Percentiles rank a stretch among this genome's conserved stretches.
These are phyloP conservation scores for Labrus mixtus DNA, from an alignment of 2,113 vertebrate species.

Conservation along the genomic window DNA sequence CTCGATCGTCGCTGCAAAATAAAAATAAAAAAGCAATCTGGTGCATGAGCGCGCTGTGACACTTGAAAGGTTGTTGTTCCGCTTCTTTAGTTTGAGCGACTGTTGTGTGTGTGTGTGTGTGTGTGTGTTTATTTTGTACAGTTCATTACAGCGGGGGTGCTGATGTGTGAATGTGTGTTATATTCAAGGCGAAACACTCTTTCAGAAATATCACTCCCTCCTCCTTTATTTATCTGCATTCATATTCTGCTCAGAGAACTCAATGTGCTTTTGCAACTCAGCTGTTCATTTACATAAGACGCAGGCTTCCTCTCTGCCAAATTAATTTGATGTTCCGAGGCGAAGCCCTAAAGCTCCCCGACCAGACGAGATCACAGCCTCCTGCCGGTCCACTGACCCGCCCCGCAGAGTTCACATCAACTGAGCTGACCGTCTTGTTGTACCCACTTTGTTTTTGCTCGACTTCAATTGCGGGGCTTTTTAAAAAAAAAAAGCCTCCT, in stretches of 20 bases:
- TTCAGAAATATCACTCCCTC: constrained; percentile 30
- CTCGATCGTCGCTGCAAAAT: background rate
- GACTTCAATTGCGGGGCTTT: constrained; percentile 11
- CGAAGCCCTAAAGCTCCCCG: constrained; percentile 17
- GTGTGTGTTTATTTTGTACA: background rate
- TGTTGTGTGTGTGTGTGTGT: background rate
- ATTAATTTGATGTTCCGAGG: constrained; percentile 50
- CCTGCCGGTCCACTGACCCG: background rate
- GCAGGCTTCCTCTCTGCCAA: constrained; percentile 44
- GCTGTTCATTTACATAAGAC: constrained; percentile 69
- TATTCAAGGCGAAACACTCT: background rate
- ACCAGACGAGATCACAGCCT: constrained; percentile 2
- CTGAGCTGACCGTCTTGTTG: constrained; percentile 1
- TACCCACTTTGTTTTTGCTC: constrained; percentile 1
- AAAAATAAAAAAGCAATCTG: constrained; percentile 30
- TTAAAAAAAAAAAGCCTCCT: constrained; percentile 1
- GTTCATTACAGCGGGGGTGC: background rate
- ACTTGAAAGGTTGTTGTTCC: background rate
- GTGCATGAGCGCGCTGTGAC: constrained; percentile 4
- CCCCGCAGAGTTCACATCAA: constrained; percentile 1
- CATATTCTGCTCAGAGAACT: constrained; percentile 50
- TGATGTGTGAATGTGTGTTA: background rate
- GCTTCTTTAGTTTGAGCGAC: background rate
- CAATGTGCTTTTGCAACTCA: constrained; percentile 51
- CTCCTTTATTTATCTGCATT: constrained; percentile 42